These are phyloP conservation scores for Brachynemurus nebulosus DNA, from an alignment of 2,888 invertebrate species.

Conservation along the genomic window DNA sequence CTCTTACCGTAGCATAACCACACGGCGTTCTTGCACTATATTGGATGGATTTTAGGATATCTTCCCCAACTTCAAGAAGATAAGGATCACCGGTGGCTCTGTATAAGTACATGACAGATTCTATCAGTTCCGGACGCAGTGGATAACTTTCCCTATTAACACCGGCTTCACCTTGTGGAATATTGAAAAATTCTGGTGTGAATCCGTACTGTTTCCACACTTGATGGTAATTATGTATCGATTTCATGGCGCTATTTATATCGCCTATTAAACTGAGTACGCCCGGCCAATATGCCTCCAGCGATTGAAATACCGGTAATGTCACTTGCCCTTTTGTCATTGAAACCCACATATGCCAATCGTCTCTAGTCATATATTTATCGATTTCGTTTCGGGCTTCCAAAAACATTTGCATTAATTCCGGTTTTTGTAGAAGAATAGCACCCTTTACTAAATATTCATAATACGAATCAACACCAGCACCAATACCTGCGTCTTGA, in stretches of 20 bases:
- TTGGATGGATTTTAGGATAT: conserved; percentile 86
- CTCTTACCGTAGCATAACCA: conserved; percentile 88
- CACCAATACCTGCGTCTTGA: conserved; percentile 92
- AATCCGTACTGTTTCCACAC: conserved; percentile 97
- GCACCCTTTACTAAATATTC: conserved; percentile 97
- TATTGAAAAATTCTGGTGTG: conserved; percentile 95
- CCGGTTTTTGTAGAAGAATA: conserved; percentile 76
- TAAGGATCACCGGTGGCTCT: conserved; percentile 87
- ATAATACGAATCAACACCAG: conserved; percentile 94
- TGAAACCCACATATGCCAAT: conserved; percentile 99
- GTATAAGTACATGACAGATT: conserved; percentile 94
- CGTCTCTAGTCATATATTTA: conserved; percentile 78
- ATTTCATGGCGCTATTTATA: conserved; percentile 78
- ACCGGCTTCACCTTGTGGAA: conserved; percentile 75
- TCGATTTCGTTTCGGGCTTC: conserved; percentile 65
- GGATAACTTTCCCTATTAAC: conserved; percentile 83
- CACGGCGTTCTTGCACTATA: conserved; percentile 86
- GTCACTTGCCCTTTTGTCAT: conserved; percentile 95
- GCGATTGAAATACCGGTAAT: conserved; percentile 92
- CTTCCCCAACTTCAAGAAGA: conserved; percentile 83
- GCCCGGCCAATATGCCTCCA: conserved; percentile 99
- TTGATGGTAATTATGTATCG: conserved; percentile 89
- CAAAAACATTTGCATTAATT: conserved; percentile 82
- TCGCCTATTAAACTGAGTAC: conserved; percentile 80
- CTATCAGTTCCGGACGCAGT: conserved; percentile 87